A percentile compares a stretch with the other conserved stretches of the same genome.
These are phyloP conservation scores for Pseudolaguvia tuberculata DNA, from an alignment of 2,113 vertebrate species.

Conservation along the genomic window DNA sequence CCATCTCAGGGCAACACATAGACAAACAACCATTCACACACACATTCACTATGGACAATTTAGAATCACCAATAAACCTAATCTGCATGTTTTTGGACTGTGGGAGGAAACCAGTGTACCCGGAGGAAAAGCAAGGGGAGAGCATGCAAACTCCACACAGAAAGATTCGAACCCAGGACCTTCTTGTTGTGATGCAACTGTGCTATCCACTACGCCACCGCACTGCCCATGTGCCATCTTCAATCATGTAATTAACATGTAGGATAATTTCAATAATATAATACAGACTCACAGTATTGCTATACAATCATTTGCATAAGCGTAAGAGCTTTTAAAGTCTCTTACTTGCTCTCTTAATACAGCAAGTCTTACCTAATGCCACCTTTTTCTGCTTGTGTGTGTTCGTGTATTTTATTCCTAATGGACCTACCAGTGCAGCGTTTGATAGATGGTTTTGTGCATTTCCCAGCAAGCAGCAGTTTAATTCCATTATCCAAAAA, in stretches of 20 bases:
- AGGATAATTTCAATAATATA: not conserved
- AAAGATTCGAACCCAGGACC: no score
- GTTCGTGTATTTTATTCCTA: conserved; percentile 2
- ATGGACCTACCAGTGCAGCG: conserved; percentile 2
- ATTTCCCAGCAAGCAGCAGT: conserved; percentile 10
- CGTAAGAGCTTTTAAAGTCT: not conserved
- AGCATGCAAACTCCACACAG: no score
- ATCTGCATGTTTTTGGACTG: no score
- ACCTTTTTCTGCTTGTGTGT: not conserved
- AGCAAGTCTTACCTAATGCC: not conserved
- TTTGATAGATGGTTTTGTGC: conserved; percentile 5
- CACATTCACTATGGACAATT: no score
- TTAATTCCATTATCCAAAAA: conserved; percentile 32
- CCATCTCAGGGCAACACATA: no score
- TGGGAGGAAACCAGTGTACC: no score
- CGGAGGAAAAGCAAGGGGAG: no score
- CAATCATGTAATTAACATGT: not conserved
- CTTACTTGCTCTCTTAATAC: not conserved
- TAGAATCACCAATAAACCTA: no score
- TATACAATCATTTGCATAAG: not conserved
- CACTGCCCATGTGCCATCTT: no score
- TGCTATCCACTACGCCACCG: no score
- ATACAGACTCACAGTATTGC: not conserved
- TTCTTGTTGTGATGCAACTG: no score
- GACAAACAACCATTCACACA: no score